These are phyloP conservation scores for Drosophila algonquin DNA, from an alignment of 2,888 invertebrate genomes.

Conservation along the genomic window DNA sequence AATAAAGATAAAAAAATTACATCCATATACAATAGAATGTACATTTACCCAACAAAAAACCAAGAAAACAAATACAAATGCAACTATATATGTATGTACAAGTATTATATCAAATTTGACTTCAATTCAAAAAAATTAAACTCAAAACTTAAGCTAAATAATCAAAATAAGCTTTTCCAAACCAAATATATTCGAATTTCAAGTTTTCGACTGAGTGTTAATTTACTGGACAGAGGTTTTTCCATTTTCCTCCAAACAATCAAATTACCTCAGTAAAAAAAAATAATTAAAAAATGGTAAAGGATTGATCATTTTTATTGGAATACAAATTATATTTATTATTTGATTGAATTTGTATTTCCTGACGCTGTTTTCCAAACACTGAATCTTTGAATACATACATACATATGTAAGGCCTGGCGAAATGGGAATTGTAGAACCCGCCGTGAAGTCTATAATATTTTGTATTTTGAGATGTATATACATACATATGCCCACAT, in stretches of 20 bases:
- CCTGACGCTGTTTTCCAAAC: neutral
- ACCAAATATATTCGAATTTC: no score
- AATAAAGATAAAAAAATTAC: conserved; percentile 36
- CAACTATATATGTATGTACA: no score
- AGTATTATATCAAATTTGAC: no score
- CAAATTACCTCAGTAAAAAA: neutral
- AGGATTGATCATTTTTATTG: neutral
- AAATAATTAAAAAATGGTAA: neutral
- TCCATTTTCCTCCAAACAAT: neutral
- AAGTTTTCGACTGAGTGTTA: no score
- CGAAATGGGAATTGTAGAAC: conserved; percentile 1
- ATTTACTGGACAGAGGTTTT: no score
- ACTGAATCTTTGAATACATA: conserved; percentile 9
- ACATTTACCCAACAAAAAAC: neutral
- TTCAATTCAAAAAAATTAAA: neutral
- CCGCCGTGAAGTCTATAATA: conserved; percentile 26
- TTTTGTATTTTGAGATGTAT: conserved; percentile 46
- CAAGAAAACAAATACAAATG: neutral
- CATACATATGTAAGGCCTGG: conserved; percentile 5
- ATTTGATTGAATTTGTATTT: neutral
- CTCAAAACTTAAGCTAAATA: no score
- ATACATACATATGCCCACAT: conserved; percentile 19
- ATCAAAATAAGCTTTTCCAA: no score
- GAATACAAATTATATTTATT: neutral
- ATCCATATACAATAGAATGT: conserved; percentile 15